Percentiles rank a stretch among this genome's conserved stretches.
These are phyloP conservation scores for Mythimna albipuncta DNA, from an alignment of 2,888 invertebrate species.

Conservation along the genomic window DNA sequence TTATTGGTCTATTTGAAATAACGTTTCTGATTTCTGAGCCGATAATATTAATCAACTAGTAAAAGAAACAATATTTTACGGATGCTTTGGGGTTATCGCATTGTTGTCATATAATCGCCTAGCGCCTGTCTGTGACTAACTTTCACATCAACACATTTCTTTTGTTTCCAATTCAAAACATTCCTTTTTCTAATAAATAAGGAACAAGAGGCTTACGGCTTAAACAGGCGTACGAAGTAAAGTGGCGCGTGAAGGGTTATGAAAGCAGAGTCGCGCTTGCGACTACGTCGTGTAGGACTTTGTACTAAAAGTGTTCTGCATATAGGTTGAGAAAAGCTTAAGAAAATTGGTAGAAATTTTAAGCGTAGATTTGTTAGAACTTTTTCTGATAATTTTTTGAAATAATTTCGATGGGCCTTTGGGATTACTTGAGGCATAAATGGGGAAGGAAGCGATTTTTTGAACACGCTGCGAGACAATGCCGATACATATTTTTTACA, in stretches of 20 bases:
- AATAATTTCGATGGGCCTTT: too few species aligned
- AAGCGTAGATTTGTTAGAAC: not conserved
- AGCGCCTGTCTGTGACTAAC: not conserved
- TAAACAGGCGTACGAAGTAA: slow-evolving; percentile 14
- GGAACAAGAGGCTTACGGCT: slow-evolving; percentile 17
- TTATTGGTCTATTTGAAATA: too few species aligned
- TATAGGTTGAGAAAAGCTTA: slow-evolving; percentile 24
- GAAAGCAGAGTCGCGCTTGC: not conserved
- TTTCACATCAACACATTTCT: not conserved
- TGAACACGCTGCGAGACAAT: too few species aligned
- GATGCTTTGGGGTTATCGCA: too few species aligned
- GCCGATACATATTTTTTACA: too few species aligned
- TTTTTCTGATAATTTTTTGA: too few species aligned
- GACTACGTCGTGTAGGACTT: slow-evolving; percentile 26
- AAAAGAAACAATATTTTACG: too few species aligned
- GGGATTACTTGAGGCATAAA: too few species aligned
- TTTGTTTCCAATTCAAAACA: not conserved
- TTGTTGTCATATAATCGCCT: too few species aligned
- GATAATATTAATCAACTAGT: too few species aligned
- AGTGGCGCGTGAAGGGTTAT: slow-evolving; percentile 34
- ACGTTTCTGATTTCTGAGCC: too few species aligned
- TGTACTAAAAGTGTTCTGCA: slow-evolving; percentile 29
- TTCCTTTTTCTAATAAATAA: slow-evolving; percentile 14
- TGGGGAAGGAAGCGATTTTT: too few species aligned
- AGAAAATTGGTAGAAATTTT: not conserved